Evolutionary conservation across 1,140 invertebrate genomes (phyloP).

Genomic region (Cotesia vestalis): DNA sequence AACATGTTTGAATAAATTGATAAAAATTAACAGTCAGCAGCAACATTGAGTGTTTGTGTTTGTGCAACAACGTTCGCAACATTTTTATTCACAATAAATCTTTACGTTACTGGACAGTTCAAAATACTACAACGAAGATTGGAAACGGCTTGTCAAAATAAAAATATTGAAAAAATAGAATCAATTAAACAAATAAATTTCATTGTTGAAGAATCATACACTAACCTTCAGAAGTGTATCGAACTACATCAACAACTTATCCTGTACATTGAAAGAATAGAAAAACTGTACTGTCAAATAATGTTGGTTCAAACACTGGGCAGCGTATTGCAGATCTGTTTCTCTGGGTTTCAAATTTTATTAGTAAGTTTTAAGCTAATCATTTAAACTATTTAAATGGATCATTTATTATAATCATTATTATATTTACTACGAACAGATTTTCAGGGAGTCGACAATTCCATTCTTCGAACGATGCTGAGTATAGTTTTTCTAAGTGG

Average conservation of each 20-base stretch:
- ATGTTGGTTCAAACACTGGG: conserved; percentile 45
- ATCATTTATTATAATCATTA: background rate
- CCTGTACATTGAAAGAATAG: conserved; percentile 42
- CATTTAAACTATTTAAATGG: background rate
- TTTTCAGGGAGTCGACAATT: conserved; percentile 20
- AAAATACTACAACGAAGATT: conserved; percentile 40
- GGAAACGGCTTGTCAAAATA: conserved; percentile 26
- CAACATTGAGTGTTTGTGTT: conserved; percentile 20
- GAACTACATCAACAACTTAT: conserved; percentile 48
- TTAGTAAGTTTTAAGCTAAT: conserved; percentile 37
- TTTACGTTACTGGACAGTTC: conserved; percentile 38
- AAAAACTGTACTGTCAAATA: conserved; percentile 43
- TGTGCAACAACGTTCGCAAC: conserved; percentile 41
- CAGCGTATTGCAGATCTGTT: conserved; percentile 44
- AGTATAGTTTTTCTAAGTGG: conserved; percentile 37
- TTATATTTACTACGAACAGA: background rate
- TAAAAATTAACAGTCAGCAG: conserved; percentile 29
- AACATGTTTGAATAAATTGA: no score
- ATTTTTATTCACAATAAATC: conserved; percentile 38
- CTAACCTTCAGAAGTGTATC: conserved; percentile 44
- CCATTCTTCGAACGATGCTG: conserved; percentile 19
- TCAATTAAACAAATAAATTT: background rate
- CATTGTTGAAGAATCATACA: background rate
- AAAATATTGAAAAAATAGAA: background rate
- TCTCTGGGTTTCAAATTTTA: conserved; percentile 46